Percentiles rank a stretch among this genome's conserved stretches.
phyloP scores from a whole-genome alignment of 2,797 vertebrate species.

The Danio kyathit region DNA sequence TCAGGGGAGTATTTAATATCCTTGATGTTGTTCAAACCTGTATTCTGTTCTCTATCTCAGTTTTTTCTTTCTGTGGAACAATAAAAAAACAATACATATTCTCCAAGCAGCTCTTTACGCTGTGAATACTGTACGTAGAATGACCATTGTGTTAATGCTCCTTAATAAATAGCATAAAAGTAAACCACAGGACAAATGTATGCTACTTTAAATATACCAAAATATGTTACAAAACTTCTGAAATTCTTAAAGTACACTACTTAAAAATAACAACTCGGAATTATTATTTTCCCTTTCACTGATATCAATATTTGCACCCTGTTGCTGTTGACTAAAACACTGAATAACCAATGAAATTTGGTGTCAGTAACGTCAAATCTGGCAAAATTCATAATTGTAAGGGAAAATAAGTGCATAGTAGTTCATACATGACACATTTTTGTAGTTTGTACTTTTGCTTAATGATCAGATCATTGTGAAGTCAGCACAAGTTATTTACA shows the following conservation, averaged over 20 bases:
- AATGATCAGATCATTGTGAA: too few relatives aligned
- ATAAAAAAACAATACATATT: too few relatives aligned
- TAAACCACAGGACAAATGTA: conserved; percentile 42
- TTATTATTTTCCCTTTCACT: not conserved
- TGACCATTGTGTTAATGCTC: not conserved
- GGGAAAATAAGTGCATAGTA: too few relatives aligned
- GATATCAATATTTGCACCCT: not conserved
- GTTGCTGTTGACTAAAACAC: not conserved
- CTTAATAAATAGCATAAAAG: conserved; percentile 50
- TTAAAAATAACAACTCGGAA: too few relatives aligned
- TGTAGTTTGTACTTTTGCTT: too few relatives aligned
- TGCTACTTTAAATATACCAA: not conserved
- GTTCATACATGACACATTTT: too few relatives aligned
- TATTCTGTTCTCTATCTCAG: not conserved
- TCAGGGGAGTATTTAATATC: conserved; percentile 7
- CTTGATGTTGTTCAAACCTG: not conserved
- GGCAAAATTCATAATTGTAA: too few relatives aligned
- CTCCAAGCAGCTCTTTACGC: not conserved
- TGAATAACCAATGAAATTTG: not conserved
- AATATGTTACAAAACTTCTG: not conserved
- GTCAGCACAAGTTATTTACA: too few relatives aligned
- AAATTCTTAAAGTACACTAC: too few relatives aligned
- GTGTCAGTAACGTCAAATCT: not conserved
- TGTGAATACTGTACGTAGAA: not conserved
- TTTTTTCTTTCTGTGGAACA: not conserved